Evolutionary conservation across 2,888 invertebrate species (phyloP).

Genomic region (Acleris literana): DNA sequence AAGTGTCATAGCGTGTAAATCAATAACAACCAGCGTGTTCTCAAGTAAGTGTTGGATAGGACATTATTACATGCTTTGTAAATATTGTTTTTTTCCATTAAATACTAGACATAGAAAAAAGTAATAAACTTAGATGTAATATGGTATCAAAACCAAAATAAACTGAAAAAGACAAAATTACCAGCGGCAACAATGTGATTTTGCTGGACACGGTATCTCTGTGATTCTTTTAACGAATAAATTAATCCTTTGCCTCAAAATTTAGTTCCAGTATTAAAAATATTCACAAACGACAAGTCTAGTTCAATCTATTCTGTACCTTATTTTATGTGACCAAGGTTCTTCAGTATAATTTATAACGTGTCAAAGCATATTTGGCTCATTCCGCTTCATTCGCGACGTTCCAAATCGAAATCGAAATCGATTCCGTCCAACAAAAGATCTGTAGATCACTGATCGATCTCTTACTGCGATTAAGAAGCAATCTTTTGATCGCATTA

Average conservation of each 20-base stretch:
- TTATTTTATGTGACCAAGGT: slow-evolving; percentile 7
- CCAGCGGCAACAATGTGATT: background rate
- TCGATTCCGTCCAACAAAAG: slow-evolving; percentile 76
- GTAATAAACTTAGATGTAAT: no score
- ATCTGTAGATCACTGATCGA: slow-evolving; percentile 75
- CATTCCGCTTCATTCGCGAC: slow-evolving; percentile 59
- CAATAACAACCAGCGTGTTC: no score
- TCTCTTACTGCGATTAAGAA: slow-evolving; percentile 76
- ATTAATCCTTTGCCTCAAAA: slow-evolving; percentile 9
- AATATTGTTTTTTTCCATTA: no score
- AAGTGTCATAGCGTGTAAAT: no score
- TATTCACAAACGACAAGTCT: slow-evolving; percentile 1
- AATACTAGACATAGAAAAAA: no score
- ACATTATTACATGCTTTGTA: no score
- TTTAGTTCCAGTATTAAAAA: background rate
- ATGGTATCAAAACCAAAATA: no score
- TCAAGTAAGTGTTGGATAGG: no score
- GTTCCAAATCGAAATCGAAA: slow-evolving; percentile 66
- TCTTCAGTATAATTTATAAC: no score
- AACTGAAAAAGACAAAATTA: background rate
- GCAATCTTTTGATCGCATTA: slow-evolving; percentile 72
- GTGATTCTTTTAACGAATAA: background rate
- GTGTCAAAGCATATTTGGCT: slow-evolving; percentile 3
- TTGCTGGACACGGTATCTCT: background rate
- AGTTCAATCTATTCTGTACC: background rate